Base-by-base conservation (phyloP, 2,113 vertebrate genomes). In the Myotis lucifugus region DNA sequence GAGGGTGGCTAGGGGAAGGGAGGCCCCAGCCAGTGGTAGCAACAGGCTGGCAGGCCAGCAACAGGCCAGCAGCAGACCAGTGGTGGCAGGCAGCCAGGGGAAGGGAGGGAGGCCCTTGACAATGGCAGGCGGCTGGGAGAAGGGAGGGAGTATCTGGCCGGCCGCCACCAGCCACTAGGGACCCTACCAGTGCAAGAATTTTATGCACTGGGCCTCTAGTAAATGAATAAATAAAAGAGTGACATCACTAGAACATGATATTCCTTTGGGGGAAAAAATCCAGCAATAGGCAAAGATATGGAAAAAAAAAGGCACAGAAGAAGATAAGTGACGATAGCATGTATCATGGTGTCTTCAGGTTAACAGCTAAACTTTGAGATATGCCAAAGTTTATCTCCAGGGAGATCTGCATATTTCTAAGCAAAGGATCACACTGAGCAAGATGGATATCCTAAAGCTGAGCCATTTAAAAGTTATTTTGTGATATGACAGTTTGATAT, bases 401-500 rank as follows among this genome's bases (percentile, higher is more conserved):
- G 40, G 21, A 92, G 27, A 19, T 66, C 40, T 85, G 14, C 19
- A 25, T 67, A 59, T 54, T 88, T 78, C 52, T 14, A 88, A 67
- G 66, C 21, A 32, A 17, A 32, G 15, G 8, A 64, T 50, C 15
- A 93, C 32, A 48, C 3, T 69, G 54, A 86, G 46, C 48, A 91
- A 88, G 74, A 83, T 69, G 8, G 21, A 64, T 70, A 29, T 74
- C 48, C 54, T 76, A 79, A 90, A 67, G 8, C 52, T 67, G 25
- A 74, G 23, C 18, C 37, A 79, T 78, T 11, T 79, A 52, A 93
- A 66, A 95, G 70, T 54, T 50, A 72, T 84, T 94, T 81, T 72
- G 13, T 59, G 85, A 70, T 67, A 1, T 94, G 87, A 92, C 50
- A 84, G 23, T 46, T 88, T 93, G 64, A 76, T 84, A 52, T 77